Base-by-base conservation (phyloP, 2,797 vertebrate species). In the Peromyscus eremicus region DNA sequence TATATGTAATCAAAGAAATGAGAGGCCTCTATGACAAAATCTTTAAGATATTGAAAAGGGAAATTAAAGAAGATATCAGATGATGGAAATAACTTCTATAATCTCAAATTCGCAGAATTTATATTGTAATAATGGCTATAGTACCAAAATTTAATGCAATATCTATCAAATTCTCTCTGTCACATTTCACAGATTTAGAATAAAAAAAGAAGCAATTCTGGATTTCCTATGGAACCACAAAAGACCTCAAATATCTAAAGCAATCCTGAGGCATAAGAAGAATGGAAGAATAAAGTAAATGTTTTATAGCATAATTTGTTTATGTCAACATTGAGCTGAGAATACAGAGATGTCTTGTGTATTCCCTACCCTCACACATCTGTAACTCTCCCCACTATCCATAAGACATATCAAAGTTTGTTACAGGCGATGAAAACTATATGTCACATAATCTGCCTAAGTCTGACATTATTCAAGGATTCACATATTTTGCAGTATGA, bases 311-410 rank as follows among this genome's bases (percentile, higher is more conserved):
- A 37, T 83, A 62, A 32, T 76, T 71, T 5, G 16, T 25, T 71
- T 11, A n/a, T 27, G 25, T 25, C 5, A 77, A 91, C 55, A 60
- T 6, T 62, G n/a, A 82, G 5, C 10, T 60, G 43, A 70, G 40
- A 76, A 10, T 29, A 7, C 1, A 80, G 2, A 7, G 17, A 73
- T 60, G 8, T 73, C 13, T 27, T 60, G 1, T 49, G 3, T 11
- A 29, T 7, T 2, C 1, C 0, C 8, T 84, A 3, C 9, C 25
- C 2, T 40, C 8, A 55, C 6, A 37, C 3, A 37, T 19, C 2
- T 40, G 9, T 19, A 86, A 14, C 13, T 40, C 16, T 2, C 8
- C 10, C 14, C 6, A 23, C 0, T 62, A 23, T 66, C 25, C 34
- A 68, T 25, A 32, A 60, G 3, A 11, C 29, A 49, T 12, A 46